A percentile compares a stretch with the other conserved stretches of the same genome.
Conservation (phyloP, 2,888 invertebrate genomes). For the Chymomyza fuscimana region DNA sequence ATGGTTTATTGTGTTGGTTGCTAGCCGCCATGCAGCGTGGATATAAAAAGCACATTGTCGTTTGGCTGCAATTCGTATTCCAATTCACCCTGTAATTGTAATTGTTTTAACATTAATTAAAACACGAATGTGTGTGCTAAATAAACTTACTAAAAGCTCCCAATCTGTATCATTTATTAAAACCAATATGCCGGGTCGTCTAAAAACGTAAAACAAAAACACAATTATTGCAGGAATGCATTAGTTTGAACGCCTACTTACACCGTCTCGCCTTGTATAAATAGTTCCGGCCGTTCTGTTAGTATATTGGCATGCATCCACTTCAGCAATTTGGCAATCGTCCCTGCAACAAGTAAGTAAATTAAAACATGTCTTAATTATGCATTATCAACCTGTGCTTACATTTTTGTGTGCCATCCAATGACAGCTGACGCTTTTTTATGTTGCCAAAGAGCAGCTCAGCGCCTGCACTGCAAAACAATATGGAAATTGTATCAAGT, state of each 20-base stretch:
- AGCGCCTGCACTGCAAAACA: slow-evolving; percentile 89
- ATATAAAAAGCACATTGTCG: slow-evolving; percentile 90
- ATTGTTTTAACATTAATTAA: neutral
- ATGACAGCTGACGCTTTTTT: slow-evolving; percentile 85
- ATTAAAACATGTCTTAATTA: neutral
- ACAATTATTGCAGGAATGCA: neutral
- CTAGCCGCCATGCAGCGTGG: slow-evolving; percentile 90
- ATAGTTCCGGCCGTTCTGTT: slow-evolving; percentile 89
- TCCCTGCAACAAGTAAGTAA: slow-evolving; percentile 81
- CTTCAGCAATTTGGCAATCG: slow-evolving; percentile 85
- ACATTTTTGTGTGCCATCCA: slow-evolving; percentile 83
- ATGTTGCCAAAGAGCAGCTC: slow-evolving; percentile 93
- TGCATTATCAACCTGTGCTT: slow-evolving; percentile 26
- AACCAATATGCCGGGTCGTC: slow-evolving; percentile 94
- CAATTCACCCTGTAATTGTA: slow-evolving; percentile 82
- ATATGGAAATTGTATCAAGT: neutral
- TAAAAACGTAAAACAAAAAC: slow-evolving; percentile 36
- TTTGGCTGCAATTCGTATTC: slow-evolving; percentile 85
- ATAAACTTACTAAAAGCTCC: slow-evolving; percentile 86
- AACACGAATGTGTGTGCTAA: no score
- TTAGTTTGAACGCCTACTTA: slow-evolving; percentile 52
- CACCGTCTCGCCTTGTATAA: slow-evolving; percentile 80
- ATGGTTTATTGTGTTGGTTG: neutral
- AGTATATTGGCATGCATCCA: slow-evolving; percentile 94
- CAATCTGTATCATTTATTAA: slow-evolving; percentile 97